Evolutionary conservation across 1,140 invertebrate genomes (phyloP).

Genomic region (Geopemphigus sp.): DNA sequence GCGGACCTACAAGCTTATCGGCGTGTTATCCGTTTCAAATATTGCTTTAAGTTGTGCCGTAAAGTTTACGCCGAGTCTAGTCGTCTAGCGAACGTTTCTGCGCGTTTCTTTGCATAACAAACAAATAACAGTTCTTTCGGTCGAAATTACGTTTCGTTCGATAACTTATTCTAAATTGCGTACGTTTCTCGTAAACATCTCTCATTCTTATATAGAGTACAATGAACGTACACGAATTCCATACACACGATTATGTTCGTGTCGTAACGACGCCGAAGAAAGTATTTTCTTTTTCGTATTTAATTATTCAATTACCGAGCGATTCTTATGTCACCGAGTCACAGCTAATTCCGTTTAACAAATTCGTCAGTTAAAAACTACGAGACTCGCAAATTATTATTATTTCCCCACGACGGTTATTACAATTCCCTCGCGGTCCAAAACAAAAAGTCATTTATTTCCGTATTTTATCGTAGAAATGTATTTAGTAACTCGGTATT

Average conservation of each 20-base stretch:
- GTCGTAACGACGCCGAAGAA: constrained; percentile 1
- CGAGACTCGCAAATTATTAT: background rate
- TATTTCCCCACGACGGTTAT: constrained; percentile 4
- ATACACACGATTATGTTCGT: background rate
- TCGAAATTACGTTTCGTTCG: too few species aligned
- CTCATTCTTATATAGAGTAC: background rate
- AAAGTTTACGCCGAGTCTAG: too few species aligned
- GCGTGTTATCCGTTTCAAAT: background rate
- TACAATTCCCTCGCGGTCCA: background rate
- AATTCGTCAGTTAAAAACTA: background rate
- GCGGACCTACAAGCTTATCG: background rate
- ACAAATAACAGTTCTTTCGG: too few species aligned
- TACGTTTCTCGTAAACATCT: background rate
- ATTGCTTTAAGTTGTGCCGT: too few species aligned
- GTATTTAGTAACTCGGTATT: too few species aligned
- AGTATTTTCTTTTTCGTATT: background rate
- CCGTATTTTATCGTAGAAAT: background rate
- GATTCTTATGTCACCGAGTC: background rate
- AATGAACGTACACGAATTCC: background rate
- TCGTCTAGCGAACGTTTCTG: too few species aligned
- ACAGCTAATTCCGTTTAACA: background rate
- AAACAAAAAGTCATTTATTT: background rate
- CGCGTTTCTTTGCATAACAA: too few species aligned
- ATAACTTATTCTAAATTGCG: too few species aligned
- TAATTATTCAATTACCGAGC: constrained; percentile 19